Evolutionary conservation across 2,888 invertebrate genomes (phyloP).

Genomic region (Nomada fabriciana): DNA sequence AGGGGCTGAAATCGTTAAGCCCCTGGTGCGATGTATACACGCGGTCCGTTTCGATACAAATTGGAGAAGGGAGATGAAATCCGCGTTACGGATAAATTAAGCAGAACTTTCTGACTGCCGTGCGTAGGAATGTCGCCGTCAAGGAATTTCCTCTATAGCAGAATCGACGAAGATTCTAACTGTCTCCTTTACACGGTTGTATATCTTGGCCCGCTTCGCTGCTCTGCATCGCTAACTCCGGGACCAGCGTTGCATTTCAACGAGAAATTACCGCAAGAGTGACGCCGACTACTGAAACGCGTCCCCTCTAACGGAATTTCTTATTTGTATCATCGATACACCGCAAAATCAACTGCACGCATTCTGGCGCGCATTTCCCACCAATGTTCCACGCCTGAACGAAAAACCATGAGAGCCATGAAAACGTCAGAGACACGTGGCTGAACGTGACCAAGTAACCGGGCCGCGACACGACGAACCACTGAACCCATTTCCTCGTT

Average conservation of each 20-base stretch:
- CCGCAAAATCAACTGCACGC: not conserved
- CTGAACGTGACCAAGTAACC: conserved; percentile 10
- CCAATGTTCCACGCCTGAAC: not conserved
- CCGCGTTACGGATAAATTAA: too few relatives aligned
- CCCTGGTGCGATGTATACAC: too few relatives aligned
- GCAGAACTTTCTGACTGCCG: too few relatives aligned
- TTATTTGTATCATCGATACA: conserved; percentile 21
- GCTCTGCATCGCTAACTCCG: conserved; percentile 40
- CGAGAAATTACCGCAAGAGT: conserved; percentile 29
- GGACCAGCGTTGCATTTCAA: conserved; percentile 32
- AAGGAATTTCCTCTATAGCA: not conserved
- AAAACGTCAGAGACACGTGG: conserved; percentile 28
- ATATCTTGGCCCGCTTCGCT: conserved; percentile 17
- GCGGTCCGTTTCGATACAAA: too few relatives aligned
- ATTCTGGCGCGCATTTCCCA: not conserved
- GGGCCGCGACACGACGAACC: conserved; percentile 21
- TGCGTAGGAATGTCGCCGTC: not conserved
- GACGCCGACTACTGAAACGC: not conserved
- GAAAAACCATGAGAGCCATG: not conserved
- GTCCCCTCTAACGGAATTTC: conserved; percentile 5
- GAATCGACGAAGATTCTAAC: conserved; percentile 23
- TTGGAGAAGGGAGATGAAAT: too few relatives aligned
- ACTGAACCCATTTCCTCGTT: conserved; percentile 45
- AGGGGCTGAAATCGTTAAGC: too few relatives aligned
- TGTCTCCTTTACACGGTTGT: conserved; percentile 8